phyloP scores from a whole-genome alignment of 2,888 invertebrate species.

The Schizaphis graminum region DNA sequence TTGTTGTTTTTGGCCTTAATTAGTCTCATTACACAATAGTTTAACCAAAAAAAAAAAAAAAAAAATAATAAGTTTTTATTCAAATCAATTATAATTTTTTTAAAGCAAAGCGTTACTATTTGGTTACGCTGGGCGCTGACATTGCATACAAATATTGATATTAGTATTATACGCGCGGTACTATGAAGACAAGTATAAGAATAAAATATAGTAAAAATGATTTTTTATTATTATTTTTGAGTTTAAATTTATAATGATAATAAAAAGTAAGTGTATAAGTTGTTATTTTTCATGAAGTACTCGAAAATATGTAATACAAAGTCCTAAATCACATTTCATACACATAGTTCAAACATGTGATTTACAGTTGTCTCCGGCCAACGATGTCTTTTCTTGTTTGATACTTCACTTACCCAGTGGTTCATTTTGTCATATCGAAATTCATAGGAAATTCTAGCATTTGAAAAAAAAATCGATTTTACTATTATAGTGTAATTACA shows the following conservation, averaged over 20 bases:
- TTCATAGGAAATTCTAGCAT: neutral
- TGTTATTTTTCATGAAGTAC: no score
- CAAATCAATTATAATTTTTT: neutral
- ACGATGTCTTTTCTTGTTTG: conserved; percentile 19
- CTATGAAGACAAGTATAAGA: neutral
- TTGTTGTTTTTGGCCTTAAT: neutral
- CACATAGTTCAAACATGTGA: neutral
- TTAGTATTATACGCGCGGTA: neutral
- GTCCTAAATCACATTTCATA: no score
- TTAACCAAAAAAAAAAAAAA: neutral
- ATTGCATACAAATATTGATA: neutral
- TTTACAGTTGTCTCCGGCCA: conserved; percentile 25
- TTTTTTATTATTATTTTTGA: neutral
- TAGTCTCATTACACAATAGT: neutral
- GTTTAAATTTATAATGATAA: neutral
- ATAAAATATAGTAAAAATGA: neutral
- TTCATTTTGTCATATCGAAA: conserved; percentile 19
- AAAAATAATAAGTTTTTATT: neutral
- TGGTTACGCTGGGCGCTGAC: neutral
- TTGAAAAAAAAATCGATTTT: no score
- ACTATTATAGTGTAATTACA: no score
- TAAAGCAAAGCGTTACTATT: neutral
- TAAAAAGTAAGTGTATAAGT: no score
- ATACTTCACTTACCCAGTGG: neutral
- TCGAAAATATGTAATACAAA: neutral